These are phyloP conservation scores for Cryptocephalus moraei DNA, from an alignment of 2,888 invertebrate species.

Conservation along the genomic window DNA sequence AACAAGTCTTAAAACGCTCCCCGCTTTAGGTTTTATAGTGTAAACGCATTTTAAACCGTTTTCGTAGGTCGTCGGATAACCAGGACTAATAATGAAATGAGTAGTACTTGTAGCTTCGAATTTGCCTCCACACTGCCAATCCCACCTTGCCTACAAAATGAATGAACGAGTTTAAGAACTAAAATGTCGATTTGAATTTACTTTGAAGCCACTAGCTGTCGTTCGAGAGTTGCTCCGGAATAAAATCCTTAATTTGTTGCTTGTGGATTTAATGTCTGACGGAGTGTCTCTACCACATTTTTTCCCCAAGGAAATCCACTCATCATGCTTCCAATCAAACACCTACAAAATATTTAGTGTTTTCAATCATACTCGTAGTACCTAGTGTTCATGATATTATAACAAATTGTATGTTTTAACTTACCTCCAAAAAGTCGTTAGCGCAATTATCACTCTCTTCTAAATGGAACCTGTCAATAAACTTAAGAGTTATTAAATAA, in stretches of 20 bases:
- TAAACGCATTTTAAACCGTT: constrained; percentile 54
- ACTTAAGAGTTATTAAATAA: constrained; percentile 56
- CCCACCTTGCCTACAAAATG: constrained; percentile 46
- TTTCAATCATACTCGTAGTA: not conserved
- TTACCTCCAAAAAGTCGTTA: constrained; percentile 64
- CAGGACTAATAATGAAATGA: constrained; percentile 59
- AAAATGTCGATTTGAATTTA: constrained; percentile 20
- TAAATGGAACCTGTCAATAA: constrained; percentile 62
- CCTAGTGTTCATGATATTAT: no score
- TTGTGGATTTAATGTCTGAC: constrained; percentile 52
- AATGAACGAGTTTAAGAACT: not conserved
- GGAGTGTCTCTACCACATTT: constrained; percentile 56
- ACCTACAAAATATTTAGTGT: constrained; percentile 33
- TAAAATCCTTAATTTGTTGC: constrained; percentile 54
- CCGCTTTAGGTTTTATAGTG: constrained; percentile 19
- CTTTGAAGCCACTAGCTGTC: constrained; percentile 63
- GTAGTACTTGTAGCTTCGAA: constrained; percentile 43
- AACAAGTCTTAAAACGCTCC: constrained; percentile 45
- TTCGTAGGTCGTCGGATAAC: constrained; percentile 58
- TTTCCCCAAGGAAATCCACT: constrained; percentile 46
- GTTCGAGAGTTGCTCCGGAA: constrained; percentile 59
- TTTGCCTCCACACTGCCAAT: constrained; percentile 60
- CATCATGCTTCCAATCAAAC: constrained; percentile 33
- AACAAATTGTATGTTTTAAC: constrained; percentile 1
- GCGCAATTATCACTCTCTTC: constrained; percentile 59